Conservation (phyloP, 1,140 invertebrate genomes). For the Trachymyrmex septentrionalis region DNA sequence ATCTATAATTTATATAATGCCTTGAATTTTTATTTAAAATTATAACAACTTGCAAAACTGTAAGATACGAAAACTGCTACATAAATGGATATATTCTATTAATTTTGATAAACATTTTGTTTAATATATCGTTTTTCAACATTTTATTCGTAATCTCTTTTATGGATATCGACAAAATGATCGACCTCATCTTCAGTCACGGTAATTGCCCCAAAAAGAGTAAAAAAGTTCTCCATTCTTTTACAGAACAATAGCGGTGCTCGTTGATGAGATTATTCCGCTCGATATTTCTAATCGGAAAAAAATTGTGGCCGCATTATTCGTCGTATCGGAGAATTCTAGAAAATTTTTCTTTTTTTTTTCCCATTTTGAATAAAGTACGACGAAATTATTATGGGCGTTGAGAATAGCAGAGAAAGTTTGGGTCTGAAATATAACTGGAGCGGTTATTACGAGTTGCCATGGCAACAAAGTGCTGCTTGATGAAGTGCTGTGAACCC, state of each 20-base stretch:
- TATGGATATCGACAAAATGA: slow-evolving; percentile 2
- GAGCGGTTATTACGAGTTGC: slow-evolving; percentile 85
- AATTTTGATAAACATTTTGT: background rate
- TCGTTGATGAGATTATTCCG: background rate
- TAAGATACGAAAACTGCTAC: no score
- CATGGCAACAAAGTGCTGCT: slow-evolving; percentile 85
- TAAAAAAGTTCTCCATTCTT: background rate
- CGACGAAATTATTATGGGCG: slow-evolving; percentile 27
- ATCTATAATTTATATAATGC: background rate
- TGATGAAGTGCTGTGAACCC: slow-evolving; percentile 82
- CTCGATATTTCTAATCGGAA: slow-evolving; percentile 7
- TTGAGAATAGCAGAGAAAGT: slow-evolving; percentile 47
- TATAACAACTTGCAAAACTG: background rate
- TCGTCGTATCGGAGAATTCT: background rate
- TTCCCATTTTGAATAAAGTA: slow-evolving; percentile 9
- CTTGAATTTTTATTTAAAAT: background rate
- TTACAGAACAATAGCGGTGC: background rate
- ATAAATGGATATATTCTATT: background rate
- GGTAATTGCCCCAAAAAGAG: background rate
- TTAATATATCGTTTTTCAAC: background rate
- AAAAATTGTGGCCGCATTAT: background rate
- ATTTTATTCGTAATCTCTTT: background rate
- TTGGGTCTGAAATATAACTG: slow-evolving; percentile 75
- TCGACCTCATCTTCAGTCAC: background rate
- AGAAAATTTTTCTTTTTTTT: slow-evolving; percentile 16